Base-by-base conservation (phyloP, 2,888 invertebrate species). In the Sinodicranocentrus sp. region DNA sequence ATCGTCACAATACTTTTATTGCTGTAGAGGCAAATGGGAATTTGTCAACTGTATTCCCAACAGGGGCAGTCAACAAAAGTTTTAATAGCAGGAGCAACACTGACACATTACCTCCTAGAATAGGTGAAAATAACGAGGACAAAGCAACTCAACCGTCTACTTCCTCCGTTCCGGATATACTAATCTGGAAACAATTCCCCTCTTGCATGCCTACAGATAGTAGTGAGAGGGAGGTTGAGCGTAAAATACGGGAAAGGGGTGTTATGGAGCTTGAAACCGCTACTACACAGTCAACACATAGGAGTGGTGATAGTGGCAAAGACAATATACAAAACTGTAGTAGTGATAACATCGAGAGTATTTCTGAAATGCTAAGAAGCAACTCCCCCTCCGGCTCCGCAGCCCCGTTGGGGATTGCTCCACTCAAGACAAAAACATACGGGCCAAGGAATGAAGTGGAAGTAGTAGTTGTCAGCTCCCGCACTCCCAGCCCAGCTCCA, bases 361-460 rank as follows among this genome's bases (percentile, higher is more conserved):
- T 68, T 67, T 84, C 84, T 39, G 75, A 76, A 75, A 77, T 84
- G 79, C 59, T 73, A 61, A 71, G 83, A 59, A 73, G 84, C 52
- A 70, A 84, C 84, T 84, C 84, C 75, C 84, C 84, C 84, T 19
- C 76, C 68, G 75, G 75, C 68, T 75, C 73, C 21, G 59, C 75
- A 48, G 75, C 57, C 79, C 85, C 83, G 57, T 75, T 78, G 73
- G 70, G 78, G 73, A 82, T 82, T 26, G 19, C 84, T 67, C 85
- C 87, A 48, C 83, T 86, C 43, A 87, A 87, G 59, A 87, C 87
- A 8, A 87, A 86, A 80, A 87, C 86, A 3, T 87, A 87, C 75
- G 87, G 87, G 54, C 73, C 87, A 33, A 73, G 88, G 15, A 88
- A 88, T 75, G 87, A 88, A 85, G 88, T 88, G 23, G 88, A 88